Percentiles rank a stretch among this genome's conserved stretches.
phyloP scores from a whole-genome alignment of 2,797 vertebrate species.

The Gastrophryne carolinensis region DNA sequence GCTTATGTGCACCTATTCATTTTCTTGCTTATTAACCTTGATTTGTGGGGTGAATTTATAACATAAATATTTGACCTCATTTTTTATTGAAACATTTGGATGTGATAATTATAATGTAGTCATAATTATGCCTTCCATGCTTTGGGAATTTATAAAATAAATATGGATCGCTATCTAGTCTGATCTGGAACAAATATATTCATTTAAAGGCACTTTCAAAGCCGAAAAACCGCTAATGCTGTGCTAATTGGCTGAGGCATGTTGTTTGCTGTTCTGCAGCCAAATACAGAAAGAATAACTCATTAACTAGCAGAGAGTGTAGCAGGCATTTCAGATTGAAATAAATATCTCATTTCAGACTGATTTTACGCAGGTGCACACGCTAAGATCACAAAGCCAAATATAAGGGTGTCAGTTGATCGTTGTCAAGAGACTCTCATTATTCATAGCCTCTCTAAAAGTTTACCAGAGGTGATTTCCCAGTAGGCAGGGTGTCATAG shows the following conservation, averaged over 20 bases:
- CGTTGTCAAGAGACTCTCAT: too few relatives aligned
- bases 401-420: too few relatives aligned
- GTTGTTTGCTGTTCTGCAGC: conserved; percentile 9
- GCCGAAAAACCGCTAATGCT: conserved; percentile 1
- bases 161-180: conserved; percentile 10
- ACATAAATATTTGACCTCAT: conserved; percentile 5
- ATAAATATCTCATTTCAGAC: neutral
- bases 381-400: too few relatives aligned
- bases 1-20: neutral
- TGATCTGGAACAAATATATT: conserved; percentile 25
- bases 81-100: conserved; percentile 14
- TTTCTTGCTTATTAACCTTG: conserved; percentile 8
- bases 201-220: conserved; percentile 16
- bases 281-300: conserved; percentile 11
- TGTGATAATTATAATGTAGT: conserved; percentile 11
- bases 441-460: too few relatives aligned
- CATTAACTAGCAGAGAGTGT: neutral
- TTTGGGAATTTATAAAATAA: conserved; percentile 12
- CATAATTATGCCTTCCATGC: neutral
- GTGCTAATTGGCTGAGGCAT: conserved; percentile 7
- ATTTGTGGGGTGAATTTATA: conserved; percentile 7
- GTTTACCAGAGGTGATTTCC: too few relatives aligned
- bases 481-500: too few relatives aligned
- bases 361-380: too few relatives aligned
- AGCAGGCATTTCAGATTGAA: neutral